Percentiles rank a stretch among this genome's conserved stretches.
These are phyloP conservation scores for Sapajus apella DNA, from an alignment of 2,113 vertebrate species.

Conservation along the genomic window DNA sequence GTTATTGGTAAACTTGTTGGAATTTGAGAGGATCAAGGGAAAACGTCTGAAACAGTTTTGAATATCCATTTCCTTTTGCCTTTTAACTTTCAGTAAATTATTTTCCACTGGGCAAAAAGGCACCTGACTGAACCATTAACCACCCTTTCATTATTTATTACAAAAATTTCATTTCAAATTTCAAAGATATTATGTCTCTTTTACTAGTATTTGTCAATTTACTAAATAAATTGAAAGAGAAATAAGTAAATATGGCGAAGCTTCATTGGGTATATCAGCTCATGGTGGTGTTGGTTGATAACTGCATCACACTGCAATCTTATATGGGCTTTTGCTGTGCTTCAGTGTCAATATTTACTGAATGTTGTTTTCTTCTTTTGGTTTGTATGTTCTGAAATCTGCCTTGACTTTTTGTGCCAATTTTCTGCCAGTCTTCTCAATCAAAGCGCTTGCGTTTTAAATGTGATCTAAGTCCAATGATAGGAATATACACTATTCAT, in stretches of 20 bases:
- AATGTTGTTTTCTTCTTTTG: not conserved
- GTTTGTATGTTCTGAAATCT: not conserved
- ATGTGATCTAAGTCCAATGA: not conserved
- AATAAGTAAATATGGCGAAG: not conserved
- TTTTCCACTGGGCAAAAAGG: not conserved
- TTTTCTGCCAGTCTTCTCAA: not conserved
- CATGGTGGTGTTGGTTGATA: not conserved
- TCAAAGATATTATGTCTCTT: not conserved
- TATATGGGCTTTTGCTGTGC: not conserved
- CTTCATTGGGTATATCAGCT: not conserved
- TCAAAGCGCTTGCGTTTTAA: not conserved
- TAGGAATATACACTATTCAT: not conserved
- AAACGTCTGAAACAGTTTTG: not conserved
- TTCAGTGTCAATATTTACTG: not conserved
- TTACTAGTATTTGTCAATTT: not conserved
- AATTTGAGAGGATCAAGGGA: not conserved
- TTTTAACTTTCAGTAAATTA: not conserved
- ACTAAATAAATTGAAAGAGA: not conserved
- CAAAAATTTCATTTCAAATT: not conserved
- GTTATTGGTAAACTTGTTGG: not conserved
- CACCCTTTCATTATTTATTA: not conserved
- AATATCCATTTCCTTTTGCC: not conserved
- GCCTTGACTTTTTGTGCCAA: not conserved
- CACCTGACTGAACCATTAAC: not conserved
- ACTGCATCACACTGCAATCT: not conserved